Percentiles rank a stretch among this genome's conserved stretches.
These are phyloP conservation scores for Vollenhovia emeryi DNA, from an alignment of 1,140 invertebrate species.

Conservation along the genomic window DNA sequence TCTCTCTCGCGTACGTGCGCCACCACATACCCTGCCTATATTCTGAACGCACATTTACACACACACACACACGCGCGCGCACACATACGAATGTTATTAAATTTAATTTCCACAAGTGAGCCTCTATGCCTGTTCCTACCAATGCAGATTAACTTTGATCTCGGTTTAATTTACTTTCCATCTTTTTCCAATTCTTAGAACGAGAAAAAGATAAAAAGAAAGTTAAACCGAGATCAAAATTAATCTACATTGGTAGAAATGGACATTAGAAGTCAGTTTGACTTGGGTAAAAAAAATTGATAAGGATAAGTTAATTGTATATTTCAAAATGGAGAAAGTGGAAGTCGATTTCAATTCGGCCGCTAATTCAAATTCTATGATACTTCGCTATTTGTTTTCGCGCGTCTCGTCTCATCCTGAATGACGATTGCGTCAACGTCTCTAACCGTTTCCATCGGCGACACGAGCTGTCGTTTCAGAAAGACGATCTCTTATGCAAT, in stretches of 20 bases:
- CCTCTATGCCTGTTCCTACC: no score
- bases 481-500: slow-evolving; percentile 57
- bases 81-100: no score
- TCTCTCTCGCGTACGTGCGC: neutral
- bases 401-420: neutral
- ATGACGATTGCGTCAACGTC: slow-evolving; percentile 55
- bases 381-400: neutral
- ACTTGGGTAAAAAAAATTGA: neutral
- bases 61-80: no score
- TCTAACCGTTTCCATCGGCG: slow-evolving; percentile 43
- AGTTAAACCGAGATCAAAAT: no score
- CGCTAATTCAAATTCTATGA: neutral
- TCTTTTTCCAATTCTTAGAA: no score
- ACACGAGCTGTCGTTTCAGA: slow-evolving; percentile 69
- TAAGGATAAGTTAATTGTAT: neutral
- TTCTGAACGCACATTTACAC: neutral
- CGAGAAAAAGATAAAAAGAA: no score
- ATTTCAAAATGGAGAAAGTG: no score
- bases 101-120: no score
- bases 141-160: no score
- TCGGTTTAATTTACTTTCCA: no score
- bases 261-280: no score
- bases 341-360: neutral
- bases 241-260: no score
- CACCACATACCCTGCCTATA: neutral